Base-by-base conservation (phyloP, 1,140 invertebrate genomes). In the Euwallacea similis region DNA sequence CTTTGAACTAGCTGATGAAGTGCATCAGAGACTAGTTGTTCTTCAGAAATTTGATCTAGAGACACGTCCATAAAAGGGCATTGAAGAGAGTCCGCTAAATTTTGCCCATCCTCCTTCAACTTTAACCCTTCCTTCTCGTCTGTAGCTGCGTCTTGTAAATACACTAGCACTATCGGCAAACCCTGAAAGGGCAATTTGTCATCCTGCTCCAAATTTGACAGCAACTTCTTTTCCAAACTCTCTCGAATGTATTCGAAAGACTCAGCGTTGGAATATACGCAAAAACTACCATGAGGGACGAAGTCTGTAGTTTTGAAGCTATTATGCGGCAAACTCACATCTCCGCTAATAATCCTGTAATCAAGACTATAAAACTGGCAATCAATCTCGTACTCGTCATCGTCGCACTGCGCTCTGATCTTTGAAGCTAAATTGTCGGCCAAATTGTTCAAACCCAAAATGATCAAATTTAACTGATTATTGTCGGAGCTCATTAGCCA, bases 171-270 rank as follows among this genome's bases (percentile, higher is more conserved):
- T 75, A 97, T 91, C 1, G 95, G 95, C 72, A 97, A 84, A 73
- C 94, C 93, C 79, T 87, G 85, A 79, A 95, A 93, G 11, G 91
- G 90, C 62, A 92, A 80, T 73, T 93, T 89, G 78, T 97, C 94
- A 77, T 96, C 94, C 78, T 94, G 90, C 80, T 96, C 93, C 65
- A 97, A 84, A 87, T 96, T 96, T 4, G 93, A 93, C 0, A 97
- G 82, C 7, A 98, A 83, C 9, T 94, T 97, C 81, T 96, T 95
- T 79, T 97, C 94, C 70, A 98, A 85, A 80, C 94, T 95, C 71
- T 92, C 91, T 75, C 94, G 87, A 50, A 98, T 90, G 80, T 96
- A 97, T 76, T 97, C 95, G 79, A 98, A 92, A 2, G 93, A 93
- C 76, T 94, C 90, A 73, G 92, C 90, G 79, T 96, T 94, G 74